Conservation (phyloP, 2,797 vertebrate species). For the Saxicola maurus region DNA sequence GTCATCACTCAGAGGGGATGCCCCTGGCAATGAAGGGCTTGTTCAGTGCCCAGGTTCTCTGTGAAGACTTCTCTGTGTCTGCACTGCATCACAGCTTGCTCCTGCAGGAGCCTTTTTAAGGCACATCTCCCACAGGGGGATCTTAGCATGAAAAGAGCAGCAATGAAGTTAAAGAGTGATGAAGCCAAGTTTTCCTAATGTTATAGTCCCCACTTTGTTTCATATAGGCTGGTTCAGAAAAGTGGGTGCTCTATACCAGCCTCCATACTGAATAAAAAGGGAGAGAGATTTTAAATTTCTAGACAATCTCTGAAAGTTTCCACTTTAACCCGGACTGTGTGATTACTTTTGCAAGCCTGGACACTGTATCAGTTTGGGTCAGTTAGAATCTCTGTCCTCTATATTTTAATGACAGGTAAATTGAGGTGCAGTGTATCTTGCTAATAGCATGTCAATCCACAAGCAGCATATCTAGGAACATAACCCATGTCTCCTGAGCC, state of each 20-base stretch:
- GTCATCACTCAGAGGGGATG: not conserved
- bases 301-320: not conserved
- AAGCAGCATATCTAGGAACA: not conserved
- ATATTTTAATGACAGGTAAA: slow-evolving; percentile 24
- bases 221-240: not conserved
- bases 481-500: not conserved
- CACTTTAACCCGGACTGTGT: not conserved
- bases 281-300: not conserved
- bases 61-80: not conserved
- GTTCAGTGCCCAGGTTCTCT: not conserved
- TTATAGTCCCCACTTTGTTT: not conserved
- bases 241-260: not conserved
- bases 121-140: not conserved
- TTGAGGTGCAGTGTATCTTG: not conserved
- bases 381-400: slow-evolving; percentile 8
- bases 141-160: not conserved
- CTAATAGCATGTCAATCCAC: not conserved
- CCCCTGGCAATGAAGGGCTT: not conserved
- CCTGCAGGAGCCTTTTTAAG: not conserved
- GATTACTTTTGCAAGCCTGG: slow-evolving; percentile 6
- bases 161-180: not conserved
- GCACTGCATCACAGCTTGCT: not conserved
- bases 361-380: not conserved
- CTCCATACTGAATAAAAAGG: not conserved
- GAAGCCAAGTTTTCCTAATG: not conserved